Evolutionary conservation across 2,797 vertebrate genomes (phyloP), one percentile per base, ranked within the genome.

Genomic region (Cyclura pinguis): DNA sequence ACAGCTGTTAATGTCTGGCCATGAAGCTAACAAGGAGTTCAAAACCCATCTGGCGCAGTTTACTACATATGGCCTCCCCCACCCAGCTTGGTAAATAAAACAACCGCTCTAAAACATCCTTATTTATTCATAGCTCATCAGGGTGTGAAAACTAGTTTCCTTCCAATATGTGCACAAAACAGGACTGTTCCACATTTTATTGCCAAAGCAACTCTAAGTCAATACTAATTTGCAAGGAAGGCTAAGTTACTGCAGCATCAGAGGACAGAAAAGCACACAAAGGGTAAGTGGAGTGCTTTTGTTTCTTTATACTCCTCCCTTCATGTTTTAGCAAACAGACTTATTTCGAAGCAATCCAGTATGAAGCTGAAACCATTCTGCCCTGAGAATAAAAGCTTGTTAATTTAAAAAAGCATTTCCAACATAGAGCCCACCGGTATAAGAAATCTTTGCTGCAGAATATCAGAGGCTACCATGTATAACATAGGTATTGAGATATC

Each of bases 351-450:
- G 52, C 8, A 89, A 59, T n/a, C 13, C 6, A 1, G 0, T 1
- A 35, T 87, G 80, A 89, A n/a, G 81, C 0, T 0, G 92, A 84
- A 62, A 77, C 3, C 50, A 78, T 18, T 0, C 7, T 12, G 24
- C 38, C 50, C 72, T 80, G 87, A 69, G 86, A 86, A 59, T 38
- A 78, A 4, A 89, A 86, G 52, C 6, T 38, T 32, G 10, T 50
- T 72, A 42, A 6, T 73, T 76, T 64, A 38, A 90, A 92, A 92
- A 10, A 72, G 35, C 35, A 86, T 62, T 42, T 73, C 0, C 32
- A 76, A 73, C 3, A 67, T 9, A 0, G 1, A 1, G 47, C 22
- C 35, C 74, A n/a, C 18, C 0, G 42, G 4, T 24, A 27, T 59
- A 64, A 64, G 22, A 24, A 6, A 27, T 3, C 13, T 35, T 42